phyloP scores from a whole-genome alignment of 2,113 vertebrate species.

The Mastomys coucha region DNA sequence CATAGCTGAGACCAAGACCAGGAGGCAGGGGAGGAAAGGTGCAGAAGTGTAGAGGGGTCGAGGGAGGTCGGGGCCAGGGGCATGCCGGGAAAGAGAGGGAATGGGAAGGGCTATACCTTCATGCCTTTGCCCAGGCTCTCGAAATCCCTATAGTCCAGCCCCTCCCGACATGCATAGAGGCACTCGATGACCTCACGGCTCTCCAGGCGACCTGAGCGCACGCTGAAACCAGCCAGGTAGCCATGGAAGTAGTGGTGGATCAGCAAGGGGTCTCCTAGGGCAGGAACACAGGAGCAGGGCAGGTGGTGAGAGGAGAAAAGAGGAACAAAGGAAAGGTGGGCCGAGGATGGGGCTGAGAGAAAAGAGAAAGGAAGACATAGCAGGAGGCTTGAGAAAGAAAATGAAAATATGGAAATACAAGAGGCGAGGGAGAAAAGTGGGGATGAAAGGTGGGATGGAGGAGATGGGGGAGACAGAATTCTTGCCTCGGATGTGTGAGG shows the following conservation, averaged over 20 bases:
- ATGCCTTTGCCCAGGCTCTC: slow-evolving; percentile 99
- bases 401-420: neutral
- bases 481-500: neutral
- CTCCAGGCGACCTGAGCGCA: slow-evolving; percentile 97
- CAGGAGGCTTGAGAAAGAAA: neutral
- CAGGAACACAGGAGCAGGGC: slow-evolving; percentile 85
- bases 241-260: slow-evolving; percentile 96
- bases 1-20: slow-evolving; percentile 69
- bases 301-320: slow-evolving; percentile 80
- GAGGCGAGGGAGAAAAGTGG: neutral
- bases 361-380: neutral
- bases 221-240: slow-evolving; percentile 97
- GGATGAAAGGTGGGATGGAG: neutral
- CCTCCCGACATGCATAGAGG: slow-evolving; percentile 98
- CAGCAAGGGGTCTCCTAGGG: slow-evolving; percentile 89
- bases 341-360: neutral
- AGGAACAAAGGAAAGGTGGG: neutral
- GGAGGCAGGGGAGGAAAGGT: slow-evolving; percentile 33
- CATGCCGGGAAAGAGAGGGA: slow-evolving; percentile 32
- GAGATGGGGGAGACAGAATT: neutral
- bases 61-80: neutral
- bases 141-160: slow-evolving; percentile 98
- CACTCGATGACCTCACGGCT: slow-evolving; percentile 98
- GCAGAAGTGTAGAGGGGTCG: neutral
- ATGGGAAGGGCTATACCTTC: slow-evolving; percentile 92